These are phyloP conservation scores for Arizona elegans DNA, from an alignment of 2,113 vertebrate species.

Conservation along the genomic window DNA sequence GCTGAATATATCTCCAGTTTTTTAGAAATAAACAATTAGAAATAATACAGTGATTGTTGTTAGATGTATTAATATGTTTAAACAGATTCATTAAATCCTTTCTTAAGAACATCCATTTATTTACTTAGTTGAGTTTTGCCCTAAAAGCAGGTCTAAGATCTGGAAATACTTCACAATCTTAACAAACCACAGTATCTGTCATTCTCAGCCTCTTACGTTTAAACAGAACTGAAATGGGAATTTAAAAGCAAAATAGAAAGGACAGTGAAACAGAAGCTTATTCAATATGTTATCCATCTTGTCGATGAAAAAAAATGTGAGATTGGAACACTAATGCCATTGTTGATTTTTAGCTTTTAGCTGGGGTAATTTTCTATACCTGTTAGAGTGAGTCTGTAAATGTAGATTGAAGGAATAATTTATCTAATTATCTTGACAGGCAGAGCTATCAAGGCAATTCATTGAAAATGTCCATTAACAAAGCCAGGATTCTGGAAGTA, in stretches of 20 bases:
- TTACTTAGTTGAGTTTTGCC: constrained; percentile 22
- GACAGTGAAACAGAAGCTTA: constrained; percentile 52
- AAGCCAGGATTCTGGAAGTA: constrained; percentile 20
- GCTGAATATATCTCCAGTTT: background rate
- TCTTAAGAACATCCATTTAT: background rate
- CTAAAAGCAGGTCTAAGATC: background rate
- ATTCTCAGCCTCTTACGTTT: constrained; percentile 31
- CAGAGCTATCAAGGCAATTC: constrained; percentile 56
- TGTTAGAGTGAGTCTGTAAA: constrained; percentile 60
- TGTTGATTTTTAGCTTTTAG: constrained; percentile 55
- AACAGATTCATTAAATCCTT: background rate
- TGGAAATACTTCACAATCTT: constrained; percentile 43
- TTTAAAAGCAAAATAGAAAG: constrained; percentile 51
- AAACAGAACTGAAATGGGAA: constrained; percentile 30
- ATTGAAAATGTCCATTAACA: constrained; percentile 49
- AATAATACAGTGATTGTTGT: background rate
- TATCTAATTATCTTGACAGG: constrained; percentile 58
- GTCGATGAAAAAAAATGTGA: constrained; percentile 28
- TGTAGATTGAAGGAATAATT: constrained; percentile 52
- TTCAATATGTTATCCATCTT: constrained; percentile 45
- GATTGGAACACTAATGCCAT: constrained; percentile 54
- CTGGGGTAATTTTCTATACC: constrained; percentile 36
- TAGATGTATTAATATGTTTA: background rate
- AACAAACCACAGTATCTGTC: constrained; percentile 8
- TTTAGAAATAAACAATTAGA: background rate